Percentiles rank a stretch among this genome's conserved stretches.
Evolutionary conservation across 2,113 vertebrate species (phyloP).

Genomic region (Pachyramphus minor): DNA sequence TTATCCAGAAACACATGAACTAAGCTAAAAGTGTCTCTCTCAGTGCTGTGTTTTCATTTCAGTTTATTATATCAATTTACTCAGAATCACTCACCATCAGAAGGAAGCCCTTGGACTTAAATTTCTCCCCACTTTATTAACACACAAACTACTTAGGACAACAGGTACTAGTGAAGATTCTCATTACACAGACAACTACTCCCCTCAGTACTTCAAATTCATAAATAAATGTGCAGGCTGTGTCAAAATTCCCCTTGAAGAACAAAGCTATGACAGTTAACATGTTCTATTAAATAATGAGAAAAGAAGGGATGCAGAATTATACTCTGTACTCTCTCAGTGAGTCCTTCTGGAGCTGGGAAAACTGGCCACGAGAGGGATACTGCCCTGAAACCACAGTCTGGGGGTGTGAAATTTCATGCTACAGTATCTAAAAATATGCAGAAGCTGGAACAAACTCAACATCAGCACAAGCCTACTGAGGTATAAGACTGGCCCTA

Average conservation of each 20-base stretch:
- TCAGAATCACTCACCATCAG: neutral
- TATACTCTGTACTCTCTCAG: neutral
- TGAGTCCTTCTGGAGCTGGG: neutral
- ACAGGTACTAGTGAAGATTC: neutral
- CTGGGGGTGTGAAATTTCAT: neutral
- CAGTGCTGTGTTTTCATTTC: neutral
- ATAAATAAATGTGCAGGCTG: neutral
- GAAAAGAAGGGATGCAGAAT: neutral
- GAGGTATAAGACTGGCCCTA: neutral
- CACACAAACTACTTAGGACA: neutral
- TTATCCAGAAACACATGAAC: neutral
- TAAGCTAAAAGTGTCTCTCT: neutral
- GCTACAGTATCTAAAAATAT: constrained; percentile 12
- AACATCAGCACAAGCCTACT: neutral
- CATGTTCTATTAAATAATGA: neutral
- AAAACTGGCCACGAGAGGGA: neutral
- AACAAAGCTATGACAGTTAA: neutral
- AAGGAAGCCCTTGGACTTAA: neutral
- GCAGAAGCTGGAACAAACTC: constrained; percentile 11
- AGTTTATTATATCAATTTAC: neutral
- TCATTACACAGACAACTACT: neutral
- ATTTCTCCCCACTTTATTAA: neutral
- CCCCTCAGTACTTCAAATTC: neutral
- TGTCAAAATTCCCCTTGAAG: neutral
- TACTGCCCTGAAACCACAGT: neutral